Evolutionary conservation across 2,797 vertebrate genomes (phyloP).

Genomic region (Platalea minor): DNA sequence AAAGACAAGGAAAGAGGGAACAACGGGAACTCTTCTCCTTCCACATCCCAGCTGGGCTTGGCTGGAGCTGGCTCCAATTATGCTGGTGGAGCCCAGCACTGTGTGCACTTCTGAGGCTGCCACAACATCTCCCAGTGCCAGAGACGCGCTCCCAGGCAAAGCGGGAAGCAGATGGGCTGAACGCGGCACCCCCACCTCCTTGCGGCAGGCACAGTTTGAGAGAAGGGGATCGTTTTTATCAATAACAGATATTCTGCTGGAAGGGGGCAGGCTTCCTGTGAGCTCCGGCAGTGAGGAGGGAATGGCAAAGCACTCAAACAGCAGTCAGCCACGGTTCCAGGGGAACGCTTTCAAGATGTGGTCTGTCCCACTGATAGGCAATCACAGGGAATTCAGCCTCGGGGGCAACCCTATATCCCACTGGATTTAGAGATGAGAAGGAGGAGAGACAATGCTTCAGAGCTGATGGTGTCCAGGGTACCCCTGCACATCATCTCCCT

Average conservation of each 20-base stretch:
- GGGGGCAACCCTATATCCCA: neutral
- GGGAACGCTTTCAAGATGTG: neutral
- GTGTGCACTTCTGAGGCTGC: neutral
- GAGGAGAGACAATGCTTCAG: neutral
- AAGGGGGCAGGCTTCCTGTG: neutral
- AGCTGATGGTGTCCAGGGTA: neutral
- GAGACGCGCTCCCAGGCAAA: neutral
- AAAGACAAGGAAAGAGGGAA: constrained; percentile 24
- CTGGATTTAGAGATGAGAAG: neutral
- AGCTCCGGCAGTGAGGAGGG: neutral
- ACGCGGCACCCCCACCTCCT: neutral
- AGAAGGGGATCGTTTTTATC: neutral
- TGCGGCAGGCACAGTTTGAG: neutral
- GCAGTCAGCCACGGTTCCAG: neutral
- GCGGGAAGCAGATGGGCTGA: neutral
- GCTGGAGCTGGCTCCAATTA: constrained; percentile 40
- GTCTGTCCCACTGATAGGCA: neutral
- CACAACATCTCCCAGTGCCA: neutral
- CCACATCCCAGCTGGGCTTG: neutral
- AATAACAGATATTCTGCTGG: neutral
- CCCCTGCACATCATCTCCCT: neutral
- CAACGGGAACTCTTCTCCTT: neutral
- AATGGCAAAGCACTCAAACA: neutral
- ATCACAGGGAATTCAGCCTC: neutral
- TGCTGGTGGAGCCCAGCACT: neutral